Evolutionary conservation across 2,888 invertebrate genomes (phyloP).

Genomic region (Mantis religiosa): DNA sequence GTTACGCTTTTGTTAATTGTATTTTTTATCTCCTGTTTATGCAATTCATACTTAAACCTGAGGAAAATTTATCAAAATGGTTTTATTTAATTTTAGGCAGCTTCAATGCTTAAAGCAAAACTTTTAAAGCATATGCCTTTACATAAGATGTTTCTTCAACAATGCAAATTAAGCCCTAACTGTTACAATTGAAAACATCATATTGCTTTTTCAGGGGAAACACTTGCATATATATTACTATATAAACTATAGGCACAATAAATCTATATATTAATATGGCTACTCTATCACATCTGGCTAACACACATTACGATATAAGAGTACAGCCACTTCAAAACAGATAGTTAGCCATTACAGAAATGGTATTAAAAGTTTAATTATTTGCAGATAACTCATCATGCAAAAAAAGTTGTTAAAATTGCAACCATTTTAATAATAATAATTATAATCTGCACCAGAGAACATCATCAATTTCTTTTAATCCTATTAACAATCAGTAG

Average conservation of each 20-base stretch:
- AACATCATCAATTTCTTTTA: not conserved
- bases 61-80: not conserved
- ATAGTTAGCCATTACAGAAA: not conserved
- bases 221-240: not conserved
- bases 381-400: not conserved
- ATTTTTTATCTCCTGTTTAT: not conserved
- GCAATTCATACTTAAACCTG: not conserved
- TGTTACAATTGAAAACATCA: not conserved
- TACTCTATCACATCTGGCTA: conserved; percentile 9
- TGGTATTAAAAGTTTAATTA: not conserved
- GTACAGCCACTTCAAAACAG: not conserved
- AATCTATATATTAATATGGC: conserved; percentile 12
- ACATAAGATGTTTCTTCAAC: not conserved
- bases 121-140: not conserved
- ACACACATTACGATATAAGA: not conserved
- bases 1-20: not conserved
- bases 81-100: not conserved
- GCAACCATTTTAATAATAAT: not conserved
- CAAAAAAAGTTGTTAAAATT: not conserved
- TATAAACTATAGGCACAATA: conserved; percentile 14
- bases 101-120: not conserved
- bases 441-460: not conserved
- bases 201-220: not conserved
- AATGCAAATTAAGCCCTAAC: not conserved
- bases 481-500: not conserved